Base-by-base conservation (phyloP, 2,113 vertebrate species). In the Perognathus longimembris region DNA sequence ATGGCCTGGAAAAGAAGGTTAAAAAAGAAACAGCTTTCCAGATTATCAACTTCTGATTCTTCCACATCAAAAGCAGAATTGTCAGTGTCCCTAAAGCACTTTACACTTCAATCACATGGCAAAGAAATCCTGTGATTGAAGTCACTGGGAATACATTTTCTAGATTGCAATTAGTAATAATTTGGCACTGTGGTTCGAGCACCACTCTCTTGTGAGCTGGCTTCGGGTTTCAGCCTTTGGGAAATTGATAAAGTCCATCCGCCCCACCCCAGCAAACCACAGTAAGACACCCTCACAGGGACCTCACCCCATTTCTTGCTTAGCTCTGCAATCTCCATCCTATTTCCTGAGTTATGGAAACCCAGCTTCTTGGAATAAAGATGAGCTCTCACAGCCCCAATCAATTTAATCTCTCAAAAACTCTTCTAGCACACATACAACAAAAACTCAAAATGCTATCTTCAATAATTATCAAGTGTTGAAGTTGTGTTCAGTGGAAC, bases 401-500 rank as follows among this genome's bases (percentile, higher is more conserved):
- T 24, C 54, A 86, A 66, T 40, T 14, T 57, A 32, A 42, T 70
- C 40, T 57, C 42, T 88, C 57, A 57, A 85, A 83, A 71, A 32
- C n/a, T 70, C 74, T 81, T 85, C 34, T 63, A 18, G 20, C 32
- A 86, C 17, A 30, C 26, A 69, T 1, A 18, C 26, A 85, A 70
- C 22, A 70, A 91, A 76, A 90, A 73, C 83, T 91, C 61, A 77
- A 88, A 87, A 71, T 50, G 28, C 1, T 81, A 14, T 85, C 73
- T 24, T 92, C 40, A 75, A 75, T 92, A 93, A 87, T 94, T 88
- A 64, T 89, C 87, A 64, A 69, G 81, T 85, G 40, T 89, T 70
- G 79, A 85, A 63, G 67, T 32, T 89, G 81, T 42, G 2, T 14
- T 94, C 67, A 70, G 63, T 57, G 74, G 91, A 74, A 71, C 42